Evolutionary conservation across 2,113 vertebrate genomes (phyloP), one percentile per base, ranked within the genome.

Genomic region (Benitochromis conjunctus): DNA sequence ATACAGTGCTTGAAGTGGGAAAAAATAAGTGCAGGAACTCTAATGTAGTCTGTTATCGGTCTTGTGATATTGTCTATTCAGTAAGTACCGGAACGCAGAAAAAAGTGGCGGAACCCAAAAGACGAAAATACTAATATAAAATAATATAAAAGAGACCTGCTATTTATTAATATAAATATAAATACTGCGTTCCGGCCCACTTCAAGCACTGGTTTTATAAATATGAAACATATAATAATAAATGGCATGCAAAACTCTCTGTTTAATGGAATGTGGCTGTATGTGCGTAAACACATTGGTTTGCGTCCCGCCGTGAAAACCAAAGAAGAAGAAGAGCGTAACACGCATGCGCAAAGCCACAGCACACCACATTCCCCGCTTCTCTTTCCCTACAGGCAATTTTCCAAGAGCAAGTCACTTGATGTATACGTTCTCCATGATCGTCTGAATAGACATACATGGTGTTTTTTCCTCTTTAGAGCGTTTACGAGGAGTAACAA

Each of bases 281-380:
- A 53, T 19, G 46, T 9, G 29, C 16, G 26, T 53, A 48, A 53
- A 53, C 26, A 34, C 18, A 46, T 34, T 8, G 71, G 71, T 53
- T 31, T 76, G 46, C 10, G 46, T 53, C 46, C 46, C 71, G 46
- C 10, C 26, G 11, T 53, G 71, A 31, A 76, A 76, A 51, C 71
- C 46, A 76, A 31, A 51, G 71, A 51, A 76, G 71, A 53, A 76
- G 46, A 76, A 53, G 11, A 54, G 11, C 6, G 78, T 9, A 36
- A 5, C 12, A 26, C 95, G 91, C 96, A 91, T 94, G 96, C 96
- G 94, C 92, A 89, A 1, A 85, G 43, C 71, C 18, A 48, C 80
- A 80, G 89, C 88, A 29, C 71, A 90, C 79, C 90, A 94, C 96
- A 96, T 96, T 96, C 95, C 95, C 95, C 96, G 95, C 95, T 92